phyloP scores from a whole-genome alignment of 2,113 vertebrate genomes.

The Ginglymostoma cirratum region DNA sequence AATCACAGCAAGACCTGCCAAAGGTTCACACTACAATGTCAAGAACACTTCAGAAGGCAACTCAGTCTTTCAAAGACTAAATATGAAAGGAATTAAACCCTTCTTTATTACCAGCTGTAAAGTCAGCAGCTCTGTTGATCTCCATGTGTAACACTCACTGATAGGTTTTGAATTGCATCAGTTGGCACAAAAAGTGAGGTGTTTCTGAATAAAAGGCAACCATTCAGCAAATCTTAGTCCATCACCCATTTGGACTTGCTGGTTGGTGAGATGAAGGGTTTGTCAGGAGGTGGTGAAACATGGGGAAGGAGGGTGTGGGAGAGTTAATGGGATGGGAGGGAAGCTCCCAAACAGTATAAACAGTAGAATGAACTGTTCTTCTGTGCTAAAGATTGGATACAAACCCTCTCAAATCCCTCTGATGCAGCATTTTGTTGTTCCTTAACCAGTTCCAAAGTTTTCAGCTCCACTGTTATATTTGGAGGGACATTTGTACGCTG shows the following conservation, averaged over 20 bases:
- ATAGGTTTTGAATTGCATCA: not conserved
- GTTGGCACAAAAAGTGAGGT: not conserved
- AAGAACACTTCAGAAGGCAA: not conserved
- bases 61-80: not conserved
- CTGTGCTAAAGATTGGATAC: not conserved
- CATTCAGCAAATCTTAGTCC: not conserved
- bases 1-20: not conserved
- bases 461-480: not conserved
- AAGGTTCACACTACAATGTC: not conserved
- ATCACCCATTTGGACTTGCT: not conserved
- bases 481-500: not conserved
- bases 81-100: not conserved
- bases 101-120: not conserved
- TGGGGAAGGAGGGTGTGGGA: no score
- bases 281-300: no score
- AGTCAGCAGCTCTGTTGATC: not conserved
- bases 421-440: not conserved
- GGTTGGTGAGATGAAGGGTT: no score
- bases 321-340: not conserved
- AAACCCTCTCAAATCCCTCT: not conserved
- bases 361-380: not conserved
- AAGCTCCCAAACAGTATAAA: not conserved
- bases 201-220: not conserved
- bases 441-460: not conserved
- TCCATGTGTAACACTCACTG: not conserved